These are phyloP conservation scores for Cinara cedri DNA, from an alignment of 2,888 invertebrate species.

Conservation along the genomic window DNA sequence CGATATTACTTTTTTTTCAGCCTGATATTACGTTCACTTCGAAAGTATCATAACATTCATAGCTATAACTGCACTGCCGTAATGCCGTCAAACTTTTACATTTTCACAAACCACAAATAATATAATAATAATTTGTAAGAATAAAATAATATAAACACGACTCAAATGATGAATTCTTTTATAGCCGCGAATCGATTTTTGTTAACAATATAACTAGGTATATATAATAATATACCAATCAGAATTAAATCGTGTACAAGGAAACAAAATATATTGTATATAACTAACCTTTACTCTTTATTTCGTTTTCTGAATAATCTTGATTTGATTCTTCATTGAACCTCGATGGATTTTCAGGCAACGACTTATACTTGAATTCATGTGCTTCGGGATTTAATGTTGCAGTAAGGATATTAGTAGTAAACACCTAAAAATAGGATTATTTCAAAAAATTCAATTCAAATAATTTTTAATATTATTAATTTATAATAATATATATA, in stretches of 20 bases:
- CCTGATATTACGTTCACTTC: slow-evolving; percentile 41
- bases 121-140: not conserved
- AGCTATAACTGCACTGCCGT: not conserved
- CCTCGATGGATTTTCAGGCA: slow-evolving; percentile 58
- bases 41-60: slow-evolving; percentile 47
- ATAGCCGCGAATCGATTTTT: no score
- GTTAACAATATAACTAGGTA: not conserved
- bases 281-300: slow-evolving; percentile 46
- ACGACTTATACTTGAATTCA: slow-evolving; percentile 62
- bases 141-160: slow-evolving; percentile 6
- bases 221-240: not conserved
- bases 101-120: slow-evolving; percentile 42
- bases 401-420: slow-evolving; percentile 49
- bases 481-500: not conserved
- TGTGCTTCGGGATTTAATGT: slow-evolving; percentile 63
- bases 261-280: no score
- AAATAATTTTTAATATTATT: not conserved
- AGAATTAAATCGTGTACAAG: not conserved
- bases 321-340: slow-evolving; percentile 25
- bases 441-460: slow-evolving; percentile 1
- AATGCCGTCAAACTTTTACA: slow-evolving; percentile 42
- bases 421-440: slow-evolving; percentile 56
- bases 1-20: slow-evolving; percentile 17
- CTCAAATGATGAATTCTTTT: not conserved
- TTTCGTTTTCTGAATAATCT: slow-evolving; percentile 44